Evolutionary conservation across 2,888 invertebrate species (phyloP), one percentile per base, ranked within the genome.

Genomic region (Hecatera dysodea): DNA sequence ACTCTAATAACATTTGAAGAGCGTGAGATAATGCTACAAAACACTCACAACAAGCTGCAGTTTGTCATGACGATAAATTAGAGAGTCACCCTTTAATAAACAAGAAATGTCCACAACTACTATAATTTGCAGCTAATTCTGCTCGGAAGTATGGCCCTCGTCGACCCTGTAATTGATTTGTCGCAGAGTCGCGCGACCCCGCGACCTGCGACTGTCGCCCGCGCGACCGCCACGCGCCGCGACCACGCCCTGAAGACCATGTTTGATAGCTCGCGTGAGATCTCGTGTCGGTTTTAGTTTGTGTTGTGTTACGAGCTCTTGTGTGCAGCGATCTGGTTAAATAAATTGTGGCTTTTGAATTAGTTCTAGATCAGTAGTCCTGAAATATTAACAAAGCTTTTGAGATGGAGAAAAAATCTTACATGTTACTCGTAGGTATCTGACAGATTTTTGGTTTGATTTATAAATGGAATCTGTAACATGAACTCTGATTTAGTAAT

Each of bases 81-180:
- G 88, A 89, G 81, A 88, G 83, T 89, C 90, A 89, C 92, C 91
- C 90, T 89, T 85, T 67, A 88, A 91, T 91, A 94, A 94, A 93
- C 94, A 93, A 92, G 90, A 91, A 92, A 93, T 93, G 91, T 93
- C 78, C 76, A 78, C 86, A 81, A 89, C 87, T 83, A 86, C 89
- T 93, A 91, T 95, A 93, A 95, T 95, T 95, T 94, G 92, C 90
- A 89, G 94, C 91, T 94, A 94, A 95, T 94, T 93, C 88, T 79
- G 83, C 89, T 92, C 92, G 94, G 94, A 93, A 93, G 95, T 91
- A 77, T 81, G 82, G 90, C 90, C 91, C 89, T 68, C 78, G 77
- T 88, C 87, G 88, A 90, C 91, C 90, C 91, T 93, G 92, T 94
- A 95, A 95, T 95, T 95, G 95, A 95, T 95, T 95, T 95, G 95